Evolutionary conservation across 2,797 vertebrate species (phyloP).

Genomic region (Megaceryle alcyon): DNA sequence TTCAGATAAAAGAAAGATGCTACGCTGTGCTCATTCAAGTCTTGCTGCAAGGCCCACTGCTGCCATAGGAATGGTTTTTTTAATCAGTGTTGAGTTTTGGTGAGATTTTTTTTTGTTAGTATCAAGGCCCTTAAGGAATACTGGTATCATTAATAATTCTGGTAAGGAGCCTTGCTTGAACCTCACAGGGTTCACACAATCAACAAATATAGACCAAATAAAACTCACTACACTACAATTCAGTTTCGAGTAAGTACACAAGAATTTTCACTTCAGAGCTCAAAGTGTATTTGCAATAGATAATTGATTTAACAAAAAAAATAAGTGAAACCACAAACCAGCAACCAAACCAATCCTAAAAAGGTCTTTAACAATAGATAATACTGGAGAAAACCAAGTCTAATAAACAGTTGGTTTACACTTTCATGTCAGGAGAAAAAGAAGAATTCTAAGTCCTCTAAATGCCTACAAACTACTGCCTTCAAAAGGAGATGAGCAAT

Average conservation of each 20-base stretch:
- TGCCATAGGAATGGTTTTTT: background rate
- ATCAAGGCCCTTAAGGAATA: background rate
- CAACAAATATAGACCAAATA: background rate
- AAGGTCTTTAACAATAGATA: background rate
- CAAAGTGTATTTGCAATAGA: background rate
- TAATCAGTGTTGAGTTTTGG: background rate
- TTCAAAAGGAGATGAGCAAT: background rate
- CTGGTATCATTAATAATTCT: background rate
- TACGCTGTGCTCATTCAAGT: background rate
- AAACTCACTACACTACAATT: background rate
- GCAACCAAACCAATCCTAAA: too few species aligned
- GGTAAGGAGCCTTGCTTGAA: background rate
- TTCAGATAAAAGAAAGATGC: background rate
- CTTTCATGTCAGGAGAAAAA: background rate
- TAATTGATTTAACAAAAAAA: background rate
- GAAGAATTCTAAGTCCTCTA: background rate
- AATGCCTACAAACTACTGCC: background rate
- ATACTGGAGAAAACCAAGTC: background rate
- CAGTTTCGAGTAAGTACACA: background rate
- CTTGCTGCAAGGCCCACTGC: background rate
- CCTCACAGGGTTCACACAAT: background rate
- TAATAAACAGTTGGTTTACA: background rate
- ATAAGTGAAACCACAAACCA: background rate
- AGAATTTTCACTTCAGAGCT: background rate
- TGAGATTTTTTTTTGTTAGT: background rate